Percentiles rank a stretch among this genome's conserved stretches.
Evolutionary conservation across 2,113 vertebrate genomes (phyloP).

Genomic region (Sebastes fasciatus): DNA sequence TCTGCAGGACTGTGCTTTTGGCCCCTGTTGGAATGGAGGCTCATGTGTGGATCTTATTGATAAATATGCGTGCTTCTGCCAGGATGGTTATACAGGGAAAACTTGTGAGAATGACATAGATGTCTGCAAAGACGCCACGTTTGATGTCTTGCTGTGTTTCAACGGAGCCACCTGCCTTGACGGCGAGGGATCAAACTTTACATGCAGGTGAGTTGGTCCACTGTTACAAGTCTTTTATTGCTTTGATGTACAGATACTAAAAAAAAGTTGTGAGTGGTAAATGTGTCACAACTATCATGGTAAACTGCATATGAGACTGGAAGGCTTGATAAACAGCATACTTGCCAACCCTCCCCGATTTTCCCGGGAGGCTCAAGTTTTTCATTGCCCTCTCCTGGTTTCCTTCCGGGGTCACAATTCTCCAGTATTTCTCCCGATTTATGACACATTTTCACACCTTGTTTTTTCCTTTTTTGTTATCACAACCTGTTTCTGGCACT

Average conservation of each 20-base stretch:
- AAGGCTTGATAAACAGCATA: background rate
- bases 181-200: slow-evolving; percentile 83
- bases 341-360: too few relatives aligned
- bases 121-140: slow-evolving; percentile 66
- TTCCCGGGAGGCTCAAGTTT: too few relatives aligned
- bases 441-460: too few relatives aligned
- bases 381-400: too few relatives aligned
- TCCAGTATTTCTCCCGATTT: too few relatives aligned
- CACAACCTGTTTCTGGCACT: too few relatives aligned
- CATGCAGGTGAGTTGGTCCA: slow-evolving; percentile 80
- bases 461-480: too few relatives aligned
- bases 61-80: slow-evolving; percentile 85
- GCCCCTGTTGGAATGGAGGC: slow-evolving; percentile 84
- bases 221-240: background rate
- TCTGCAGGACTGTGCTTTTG: slow-evolving; percentile 83
- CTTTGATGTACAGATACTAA: slow-evolving; percentile 7
- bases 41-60: slow-evolving; percentile 84
- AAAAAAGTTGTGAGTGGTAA: background rate
- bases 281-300: background rate
- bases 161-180: slow-evolving; percentile 83
- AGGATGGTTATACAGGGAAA: slow-evolving; percentile 80
- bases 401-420: too few relatives aligned
- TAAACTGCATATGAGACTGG: background rate
- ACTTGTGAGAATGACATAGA: slow-evolving; percentile 79
- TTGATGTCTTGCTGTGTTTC: slow-evolving; percentile 75